phyloP scores from a whole-genome alignment of 37 sponge, comb jelly and placozoan species.

The Aphrocallistes beatrix region DNA sequence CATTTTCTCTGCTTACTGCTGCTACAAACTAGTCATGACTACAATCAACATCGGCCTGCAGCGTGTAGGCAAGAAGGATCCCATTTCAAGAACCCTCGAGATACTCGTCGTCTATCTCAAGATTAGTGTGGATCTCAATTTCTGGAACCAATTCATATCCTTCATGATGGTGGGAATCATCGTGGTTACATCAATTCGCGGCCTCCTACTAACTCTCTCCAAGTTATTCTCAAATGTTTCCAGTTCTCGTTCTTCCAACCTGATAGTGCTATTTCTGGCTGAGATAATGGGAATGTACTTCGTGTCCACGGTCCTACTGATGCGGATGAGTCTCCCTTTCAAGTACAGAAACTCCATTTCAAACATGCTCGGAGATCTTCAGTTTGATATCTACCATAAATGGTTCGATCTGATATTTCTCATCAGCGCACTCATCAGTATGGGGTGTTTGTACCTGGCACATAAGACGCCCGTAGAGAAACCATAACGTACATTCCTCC shows the following conservation, averaged over 20 bases:
- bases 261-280: conserved; percentile 89
- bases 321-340: conserved; percentile 95
- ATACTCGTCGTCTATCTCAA: conserved; percentile 66
- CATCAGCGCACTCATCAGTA: conserved; percentile 87
- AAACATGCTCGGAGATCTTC: conserved; percentile 72
- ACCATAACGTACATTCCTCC: background rate
- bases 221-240: conserved; percentile 57
- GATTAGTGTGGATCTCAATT: conserved; percentile 47
- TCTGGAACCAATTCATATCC: conserved; percentile 90
- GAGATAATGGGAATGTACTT: conserved; percentile 99
- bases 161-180: conserved; percentile 92
- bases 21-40: conserved; percentile 90
- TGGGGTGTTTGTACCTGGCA: conserved; percentile 88
- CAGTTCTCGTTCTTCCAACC: conserved; percentile 75
- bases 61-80: conserved; percentile 91
- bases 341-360: conserved; percentile 64
- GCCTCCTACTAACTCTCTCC: conserved; percentile 82
- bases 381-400: conserved; percentile 93
- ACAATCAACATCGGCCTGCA: conserved; percentile 86
- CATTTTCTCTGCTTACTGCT: conserved; percentile 87
- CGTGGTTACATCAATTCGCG: conserved; percentile 82
- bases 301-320: conserved; percentile 92
- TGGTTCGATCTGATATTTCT: conserved; percentile 99
- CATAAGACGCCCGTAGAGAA: conserved; percentile 80
- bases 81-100: conserved; percentile 79